Base-by-base conservation (phyloP, 2,888 invertebrate species). In the Ctena decussata region DNA sequence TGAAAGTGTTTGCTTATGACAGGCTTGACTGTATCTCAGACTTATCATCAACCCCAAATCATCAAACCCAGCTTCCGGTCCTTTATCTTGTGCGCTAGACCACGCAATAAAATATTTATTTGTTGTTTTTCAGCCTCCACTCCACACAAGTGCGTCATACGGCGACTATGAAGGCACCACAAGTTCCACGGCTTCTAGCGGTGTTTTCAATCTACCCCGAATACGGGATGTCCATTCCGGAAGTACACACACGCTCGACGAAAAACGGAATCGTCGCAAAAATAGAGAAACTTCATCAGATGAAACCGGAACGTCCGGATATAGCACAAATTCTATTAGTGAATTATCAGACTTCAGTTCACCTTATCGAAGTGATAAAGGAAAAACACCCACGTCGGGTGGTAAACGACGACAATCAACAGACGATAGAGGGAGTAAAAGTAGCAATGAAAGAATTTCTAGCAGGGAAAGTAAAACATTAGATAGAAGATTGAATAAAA, bases 271-370 rank as follows among this genome's bases (percentile, higher is more conserved):
- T 57, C 73, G 82, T 24, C 81, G 87, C 15, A 71, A 57, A 27
- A 32, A 41, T 6, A 53, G 73, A 18, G 89, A 77, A 27, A 75
- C 69, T 21, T 80, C 70, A 57, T 70, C 85, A 30, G 74, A 77
- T 46, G 77, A 82, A 69, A 53, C 89, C 73, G 37, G 86, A 69
- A 81, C 89, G 77, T 91, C 91, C n/a, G 91, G 91, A 44, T 91
- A 91, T 41, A 88, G 88, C 35, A 90, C 88, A 35, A 90, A 90
- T 53, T 90, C 91, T 8, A 79, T 85, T 71, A 91, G 91, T 80
- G 91, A 91, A 83, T 77, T 91, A 60, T 91, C 91, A 6, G 91
- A 91, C 71, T 84, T 90, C 35, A 80, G 79, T 8, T 44, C 72
- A 6, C 76, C 80, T 27, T 60, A 72, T 15, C 27, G 75, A n/a